Evolutionary conservation across 2,797 vertebrate genomes (phyloP).

Genomic region (Argya squamiceps): DNA sequence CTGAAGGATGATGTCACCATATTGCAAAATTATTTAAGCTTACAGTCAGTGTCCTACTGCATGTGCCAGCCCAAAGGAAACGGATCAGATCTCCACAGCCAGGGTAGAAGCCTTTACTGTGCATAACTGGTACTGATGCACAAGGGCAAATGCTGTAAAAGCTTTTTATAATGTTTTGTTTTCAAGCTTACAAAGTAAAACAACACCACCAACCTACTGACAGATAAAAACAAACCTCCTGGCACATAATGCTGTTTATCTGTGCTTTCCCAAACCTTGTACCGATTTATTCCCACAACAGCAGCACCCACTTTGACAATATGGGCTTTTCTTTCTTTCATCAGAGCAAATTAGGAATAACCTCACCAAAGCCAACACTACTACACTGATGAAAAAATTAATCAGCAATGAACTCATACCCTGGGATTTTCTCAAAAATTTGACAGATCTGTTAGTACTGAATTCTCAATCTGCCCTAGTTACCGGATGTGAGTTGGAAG

Average conservation of each 20-base stretch:
- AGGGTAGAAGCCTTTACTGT: neutral
- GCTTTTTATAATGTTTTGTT: neutral
- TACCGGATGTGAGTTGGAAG: conserved; percentile 6
- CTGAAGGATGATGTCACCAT: neutral
- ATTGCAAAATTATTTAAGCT: neutral
- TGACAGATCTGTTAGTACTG: conserved; percentile 53
- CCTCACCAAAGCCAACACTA: neutral
- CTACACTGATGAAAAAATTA: conserved; percentile 27
- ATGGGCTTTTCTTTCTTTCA: neutral
- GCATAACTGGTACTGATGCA: neutral
- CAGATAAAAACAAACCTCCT: neutral
- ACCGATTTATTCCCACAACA: neutral
- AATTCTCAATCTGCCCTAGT: conserved; percentile 51
- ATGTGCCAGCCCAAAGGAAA: neutral
- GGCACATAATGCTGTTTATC: neutral
- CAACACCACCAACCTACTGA: neutral
- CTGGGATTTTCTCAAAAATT: conserved; percentile 56
- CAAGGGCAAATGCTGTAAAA: neutral
- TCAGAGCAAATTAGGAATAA: neutral
- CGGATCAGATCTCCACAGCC: neutral
- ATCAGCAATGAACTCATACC: conserved; percentile 38
- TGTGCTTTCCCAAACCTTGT: neutral
- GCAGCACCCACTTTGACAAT: neutral
- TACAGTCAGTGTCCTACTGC: neutral
- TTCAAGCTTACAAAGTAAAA: neutral